Conservation (phyloP, 2,888 invertebrate species). For the Endotricha flammealis region DNA sequence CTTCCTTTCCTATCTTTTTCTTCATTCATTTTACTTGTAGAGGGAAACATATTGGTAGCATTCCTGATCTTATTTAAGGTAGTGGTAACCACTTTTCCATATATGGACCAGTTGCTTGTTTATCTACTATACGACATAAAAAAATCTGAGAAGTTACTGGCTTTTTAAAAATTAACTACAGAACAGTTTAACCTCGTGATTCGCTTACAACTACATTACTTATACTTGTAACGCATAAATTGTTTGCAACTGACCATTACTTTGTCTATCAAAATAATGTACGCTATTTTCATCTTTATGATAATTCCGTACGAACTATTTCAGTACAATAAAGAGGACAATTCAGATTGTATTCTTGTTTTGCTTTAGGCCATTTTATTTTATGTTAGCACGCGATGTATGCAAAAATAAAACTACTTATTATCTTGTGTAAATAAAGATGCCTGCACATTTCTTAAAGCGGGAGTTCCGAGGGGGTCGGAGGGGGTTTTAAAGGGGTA, state of each 20-base stretch:
- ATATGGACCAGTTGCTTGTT: too few species aligned
- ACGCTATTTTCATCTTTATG: slow-evolving; percentile 1
- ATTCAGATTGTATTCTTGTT: not conserved
- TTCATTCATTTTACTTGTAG: not conserved
- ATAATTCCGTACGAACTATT: not conserved
- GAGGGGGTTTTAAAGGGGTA: slow-evolving; percentile 50
- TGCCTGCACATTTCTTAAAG: slow-evolving; percentile 31
- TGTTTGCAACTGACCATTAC: not conserved
- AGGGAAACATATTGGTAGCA: not conserved
- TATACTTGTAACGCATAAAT: too few species aligned
- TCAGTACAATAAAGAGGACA: slow-evolving; percentile 1
- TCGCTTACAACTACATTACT: too few species aligned
- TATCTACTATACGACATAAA: too few species aligned
- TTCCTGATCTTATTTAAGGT: too few species aligned
- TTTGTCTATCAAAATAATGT: slow-evolving; percentile 2
- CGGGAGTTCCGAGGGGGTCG: not conserved
- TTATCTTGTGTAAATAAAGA: slow-evolving; percentile 33
- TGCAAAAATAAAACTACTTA: slow-evolving; percentile 36
- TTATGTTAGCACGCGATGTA: slow-evolving; percentile 38
- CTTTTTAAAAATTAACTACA: slow-evolving; percentile 5
- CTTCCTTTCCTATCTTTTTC: not conserved
- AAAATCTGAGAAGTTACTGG: too few species aligned
- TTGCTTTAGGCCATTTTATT: slow-evolving; percentile 32
- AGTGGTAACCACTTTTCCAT: too few species aligned
- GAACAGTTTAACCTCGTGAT: too few species aligned